Evolutionary conservation across 2,797 vertebrate genomes (phyloP).

Genomic region (Parauchenoglanis ngamensis): DNA sequence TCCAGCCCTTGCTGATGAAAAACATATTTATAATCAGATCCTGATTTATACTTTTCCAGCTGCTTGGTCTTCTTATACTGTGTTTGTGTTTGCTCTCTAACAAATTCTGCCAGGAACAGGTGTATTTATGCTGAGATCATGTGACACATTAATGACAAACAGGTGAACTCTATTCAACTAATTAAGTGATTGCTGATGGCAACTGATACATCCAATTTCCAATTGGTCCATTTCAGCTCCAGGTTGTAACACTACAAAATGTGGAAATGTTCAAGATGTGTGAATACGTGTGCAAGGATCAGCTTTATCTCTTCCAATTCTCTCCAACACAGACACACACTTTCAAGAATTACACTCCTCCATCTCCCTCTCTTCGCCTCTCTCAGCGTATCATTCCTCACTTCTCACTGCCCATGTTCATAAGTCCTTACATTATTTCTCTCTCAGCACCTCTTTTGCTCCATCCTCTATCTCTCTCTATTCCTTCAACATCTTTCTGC

Average conservation of each 20-base stretch:
- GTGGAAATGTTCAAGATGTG: not conserved
- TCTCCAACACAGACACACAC: not conserved
- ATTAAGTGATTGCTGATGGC: not conserved
- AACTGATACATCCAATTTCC: too few species aligned
- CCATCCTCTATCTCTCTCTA: not conserved
- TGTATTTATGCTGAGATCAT: not conserved
- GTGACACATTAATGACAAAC: not conserved
- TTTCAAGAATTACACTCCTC: slow-evolving; percentile 2
- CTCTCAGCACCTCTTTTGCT: slow-evolving; percentile 5
- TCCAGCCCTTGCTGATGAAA: not conserved
- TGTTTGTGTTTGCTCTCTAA: not conserved
- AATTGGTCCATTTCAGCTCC: not conserved
- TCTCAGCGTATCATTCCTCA: not conserved
- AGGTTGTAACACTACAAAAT: not conserved
- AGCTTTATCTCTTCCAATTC: not conserved
- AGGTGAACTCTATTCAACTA: not conserved
- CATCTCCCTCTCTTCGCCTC: slow-evolving; percentile 5
- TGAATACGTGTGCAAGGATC: not conserved
- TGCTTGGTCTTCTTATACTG: not conserved
- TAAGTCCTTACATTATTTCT: slow-evolving; percentile 16
- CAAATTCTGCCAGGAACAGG: not conserved
- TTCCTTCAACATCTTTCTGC: not conserved
- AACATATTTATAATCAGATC: not conserved
- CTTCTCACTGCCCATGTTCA: not conserved
- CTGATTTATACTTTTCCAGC: not conserved